Conservation (phyloP, 2,797 vertebrate species). For the Mallotus villosus region DNA sequence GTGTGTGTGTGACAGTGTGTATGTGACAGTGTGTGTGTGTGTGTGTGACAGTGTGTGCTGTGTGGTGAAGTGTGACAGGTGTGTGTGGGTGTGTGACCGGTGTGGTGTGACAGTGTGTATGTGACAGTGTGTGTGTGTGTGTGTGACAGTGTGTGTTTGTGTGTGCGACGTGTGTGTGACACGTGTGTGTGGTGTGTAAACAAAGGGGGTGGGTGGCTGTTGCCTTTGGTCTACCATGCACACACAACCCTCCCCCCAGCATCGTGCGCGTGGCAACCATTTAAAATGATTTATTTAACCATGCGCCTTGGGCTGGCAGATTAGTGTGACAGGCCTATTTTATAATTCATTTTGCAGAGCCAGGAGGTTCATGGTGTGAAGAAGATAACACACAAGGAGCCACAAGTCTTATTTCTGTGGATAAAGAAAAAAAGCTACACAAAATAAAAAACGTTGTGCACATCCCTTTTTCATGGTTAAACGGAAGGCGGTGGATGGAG, state of each 20-base stretch:
- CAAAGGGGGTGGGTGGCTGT: slow-evolving; percentile 45
- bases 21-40: background rate
- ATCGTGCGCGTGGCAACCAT: slow-evolving; percentile 68
- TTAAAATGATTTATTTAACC: slow-evolving; percentile 81
- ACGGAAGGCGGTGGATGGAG: slow-evolving; percentile 44
- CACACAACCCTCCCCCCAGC: slow-evolving; percentile 21
- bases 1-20: background rate
- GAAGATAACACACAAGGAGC: slow-evolving; percentile 66
- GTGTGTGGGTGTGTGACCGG: slow-evolving; percentile 35
- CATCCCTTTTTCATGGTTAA: slow-evolving; percentile 65
- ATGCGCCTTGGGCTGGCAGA: slow-evolving; percentile 71
- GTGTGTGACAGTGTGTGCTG: slow-evolving; percentile 24
- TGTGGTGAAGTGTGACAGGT: slow-evolving; percentile 55
- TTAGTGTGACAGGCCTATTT: slow-evolving; percentile 77
- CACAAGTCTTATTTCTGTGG: slow-evolving; percentile 49
- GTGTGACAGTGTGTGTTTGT: slow-evolving; percentile 49
- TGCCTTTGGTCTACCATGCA: slow-evolving; percentile 53
- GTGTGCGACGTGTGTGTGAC: slow-evolving; percentile 17
- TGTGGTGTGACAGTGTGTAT: slow-evolving; percentile 19
- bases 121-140: slow-evolving; percentile 36
- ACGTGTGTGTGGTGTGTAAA: background rate
- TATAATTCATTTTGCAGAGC: slow-evolving; percentile 76
- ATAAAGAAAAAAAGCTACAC: slow-evolving; percentile 12
- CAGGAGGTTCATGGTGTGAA: slow-evolving; percentile 69
- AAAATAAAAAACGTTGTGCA: slow-evolving; percentile 61